A percentile compares a stretch with the other conserved stretches of the same genome.
Evolutionary conservation across 2,797 vertebrate species (phyloP).

Genomic region (Lerista edwardsae): DNA sequence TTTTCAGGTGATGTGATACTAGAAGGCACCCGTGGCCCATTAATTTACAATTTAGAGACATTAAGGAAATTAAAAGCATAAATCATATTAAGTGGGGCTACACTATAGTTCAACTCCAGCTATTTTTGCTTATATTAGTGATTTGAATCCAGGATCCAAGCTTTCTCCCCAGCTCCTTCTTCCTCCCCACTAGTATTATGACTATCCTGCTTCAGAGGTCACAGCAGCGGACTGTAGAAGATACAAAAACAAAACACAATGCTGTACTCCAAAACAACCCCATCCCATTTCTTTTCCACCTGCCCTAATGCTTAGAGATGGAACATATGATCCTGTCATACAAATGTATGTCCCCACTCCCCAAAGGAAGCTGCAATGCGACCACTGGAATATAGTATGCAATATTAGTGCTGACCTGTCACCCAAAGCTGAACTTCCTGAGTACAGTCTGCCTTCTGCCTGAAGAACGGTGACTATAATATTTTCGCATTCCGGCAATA

Average conservation of each 20-base stretch:
- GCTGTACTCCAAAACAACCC: no score
- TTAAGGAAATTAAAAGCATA: constrained; percentile 55
- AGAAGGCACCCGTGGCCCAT: constrained; percentile 1
- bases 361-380: not conserved
- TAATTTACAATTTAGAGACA: constrained; percentile 44
- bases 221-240: not conserved
- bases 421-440: not conserved
- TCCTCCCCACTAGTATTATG: not conserved
- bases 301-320: not conserved
- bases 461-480: not conserved
- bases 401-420: not conserved
- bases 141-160: constrained; percentile 17
- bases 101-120: constrained; percentile 12
- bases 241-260: not conserved
- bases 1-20: constrained; percentile 25
- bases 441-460: not conserved
- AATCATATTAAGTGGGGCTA: not conserved
- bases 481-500: not conserved
- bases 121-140: constrained; percentile 12
- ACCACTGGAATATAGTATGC: not conserved
- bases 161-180: not conserved
- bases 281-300: not conserved
- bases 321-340: not conserved
- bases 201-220: not conserved
- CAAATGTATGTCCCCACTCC: not conserved